Conservation (phyloP, 2,888 invertebrate species). For the Phengaris alcon region DNA sequence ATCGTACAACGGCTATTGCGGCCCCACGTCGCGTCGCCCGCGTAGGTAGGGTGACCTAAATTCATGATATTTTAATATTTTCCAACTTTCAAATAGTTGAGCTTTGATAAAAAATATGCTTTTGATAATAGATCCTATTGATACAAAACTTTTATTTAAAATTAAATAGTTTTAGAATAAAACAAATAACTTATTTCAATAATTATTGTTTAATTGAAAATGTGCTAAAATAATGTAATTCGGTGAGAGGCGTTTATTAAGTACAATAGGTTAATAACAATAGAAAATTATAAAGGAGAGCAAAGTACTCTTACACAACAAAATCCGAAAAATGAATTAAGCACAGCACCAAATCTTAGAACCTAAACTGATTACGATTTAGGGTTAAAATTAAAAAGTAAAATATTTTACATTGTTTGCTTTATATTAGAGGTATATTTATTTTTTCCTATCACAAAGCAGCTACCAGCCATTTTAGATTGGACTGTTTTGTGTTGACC, state of each 20-base stretch:
- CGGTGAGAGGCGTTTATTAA: slow-evolving; percentile 69
- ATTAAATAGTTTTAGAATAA: not conserved
- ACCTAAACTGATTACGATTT: slow-evolving; percentile 34
- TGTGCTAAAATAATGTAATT: slow-evolving; percentile 66
- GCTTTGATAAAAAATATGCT: too few relatives aligned
- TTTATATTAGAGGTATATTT: not conserved
- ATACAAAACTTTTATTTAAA: not conserved
- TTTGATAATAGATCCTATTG: too few relatives aligned
- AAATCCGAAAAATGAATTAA: slow-evolving; percentile 25
- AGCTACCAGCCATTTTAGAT: not conserved
- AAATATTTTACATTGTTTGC: not conserved
- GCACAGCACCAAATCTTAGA: slow-evolving; percentile 40
- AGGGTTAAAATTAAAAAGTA: not conserved
- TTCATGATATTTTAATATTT: too few relatives aligned
- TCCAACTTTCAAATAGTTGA: too few relatives aligned
- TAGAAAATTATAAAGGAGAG: slow-evolving; percentile 30
- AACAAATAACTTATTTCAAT: slow-evolving; percentile 34
- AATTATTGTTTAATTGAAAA: slow-evolving; percentile 43
- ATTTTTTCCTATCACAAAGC: not conserved
- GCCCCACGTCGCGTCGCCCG: too few relatives aligned
- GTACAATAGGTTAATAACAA: slow-evolving; percentile 41
- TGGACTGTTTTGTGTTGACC: too few relatives aligned
- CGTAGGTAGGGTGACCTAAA: too few relatives aligned
- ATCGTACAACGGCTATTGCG: too few relatives aligned
- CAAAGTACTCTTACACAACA: slow-evolving; percentile 1